A percentile compares a stretch with the other conserved stretches of the same genome.
phyloP scores from a whole-genome alignment of 2,888 invertebrate genomes.

The Cerastis rubricosa region DNA sequence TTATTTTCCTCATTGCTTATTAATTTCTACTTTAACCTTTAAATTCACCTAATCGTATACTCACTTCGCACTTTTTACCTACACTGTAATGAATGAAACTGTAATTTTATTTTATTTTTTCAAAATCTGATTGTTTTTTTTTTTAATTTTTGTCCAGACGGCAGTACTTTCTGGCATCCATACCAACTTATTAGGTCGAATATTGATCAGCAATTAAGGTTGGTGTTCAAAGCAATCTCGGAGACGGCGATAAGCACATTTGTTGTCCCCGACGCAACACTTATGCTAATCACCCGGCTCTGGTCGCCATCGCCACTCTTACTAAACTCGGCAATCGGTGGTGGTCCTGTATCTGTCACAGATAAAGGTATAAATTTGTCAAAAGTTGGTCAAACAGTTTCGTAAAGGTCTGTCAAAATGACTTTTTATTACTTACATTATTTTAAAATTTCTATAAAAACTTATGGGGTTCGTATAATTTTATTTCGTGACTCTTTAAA shows the following conservation, averaged over 20 bases:
- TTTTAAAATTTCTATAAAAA: background rate
- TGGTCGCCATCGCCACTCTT: constrained; percentile 1
- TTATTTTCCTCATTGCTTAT: background rate
- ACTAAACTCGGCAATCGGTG: constrained; percentile 21
- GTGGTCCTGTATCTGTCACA: constrained; percentile 49
- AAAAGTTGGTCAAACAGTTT: background rate
- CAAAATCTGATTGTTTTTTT: fast-evolving
- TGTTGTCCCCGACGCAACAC: constrained; percentile 80
- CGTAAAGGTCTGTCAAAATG: background rate
- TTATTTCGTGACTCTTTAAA: background rate
- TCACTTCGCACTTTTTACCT: background rate
- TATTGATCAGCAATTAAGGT: constrained; percentile 90
- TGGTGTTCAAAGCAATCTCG: constrained; percentile 85
- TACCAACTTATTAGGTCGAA: constrained; percentile 79
- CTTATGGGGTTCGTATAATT: background rate
- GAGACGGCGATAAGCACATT: constrained; percentile 83
- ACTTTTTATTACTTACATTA: background rate
- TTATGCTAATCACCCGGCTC: constrained; percentile 81
- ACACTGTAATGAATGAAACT: background rate
- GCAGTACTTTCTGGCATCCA: constrained; percentile 68
- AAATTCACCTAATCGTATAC: background rate
- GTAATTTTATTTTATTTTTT: background rate
- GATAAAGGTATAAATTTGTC: background rate
- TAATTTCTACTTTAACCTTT: background rate
- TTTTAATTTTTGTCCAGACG: background rate